Evolutionary conservation across 2,888 invertebrate species (phyloP), one percentile per base, ranked within the genome.

Genomic region (Cyrtodaria siliqua): DNA sequence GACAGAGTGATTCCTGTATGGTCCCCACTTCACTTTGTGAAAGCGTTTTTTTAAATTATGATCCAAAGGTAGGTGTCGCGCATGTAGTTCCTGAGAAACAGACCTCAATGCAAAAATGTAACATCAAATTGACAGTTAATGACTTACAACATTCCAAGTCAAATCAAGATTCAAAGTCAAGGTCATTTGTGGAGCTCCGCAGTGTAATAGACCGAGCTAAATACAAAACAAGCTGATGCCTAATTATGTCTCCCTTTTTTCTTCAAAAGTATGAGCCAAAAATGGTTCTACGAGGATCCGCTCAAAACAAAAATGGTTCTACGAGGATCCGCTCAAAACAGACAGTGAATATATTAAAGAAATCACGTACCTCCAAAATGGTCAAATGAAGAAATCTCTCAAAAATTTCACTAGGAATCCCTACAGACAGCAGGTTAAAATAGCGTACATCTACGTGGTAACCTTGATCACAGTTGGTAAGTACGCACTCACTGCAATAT

Each of bases 381-480:
- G 80, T 73, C 18, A 72, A 60, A 0, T 66, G 59, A 4, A 85
- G 69, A 52, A 77, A 88, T 20, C 79, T 67, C 49, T 88, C 83
- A 24, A 83, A 83, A 4, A 90, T 83, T 26, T 82, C 84, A 53
- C 57, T 26, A 0, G 90, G 89, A 33, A 89, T 87, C 8, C 61
- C 68, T 2, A 89, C 73, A 1, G 52, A 55, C 16, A 83, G 76
- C 42, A 90, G 75, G 76, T 86, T 86, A 79, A 90, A 90, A 76
- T 83, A 88, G 8, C 74, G 68, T 4, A 87, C 72, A 47, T 85
- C 84, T 8, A 86, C 63, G 50, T 88, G 85, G 56, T 85, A 83
- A 2, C 83, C 86, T 14, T 55, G 78, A 24, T 66, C 42, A 77
- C 85, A 86, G 23, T 49, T 40, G 2, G 50, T 27, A 0, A 52